Conservation (phyloP, 2,797 vertebrate genomes). For the Pseudochromis fuscus region DNA sequence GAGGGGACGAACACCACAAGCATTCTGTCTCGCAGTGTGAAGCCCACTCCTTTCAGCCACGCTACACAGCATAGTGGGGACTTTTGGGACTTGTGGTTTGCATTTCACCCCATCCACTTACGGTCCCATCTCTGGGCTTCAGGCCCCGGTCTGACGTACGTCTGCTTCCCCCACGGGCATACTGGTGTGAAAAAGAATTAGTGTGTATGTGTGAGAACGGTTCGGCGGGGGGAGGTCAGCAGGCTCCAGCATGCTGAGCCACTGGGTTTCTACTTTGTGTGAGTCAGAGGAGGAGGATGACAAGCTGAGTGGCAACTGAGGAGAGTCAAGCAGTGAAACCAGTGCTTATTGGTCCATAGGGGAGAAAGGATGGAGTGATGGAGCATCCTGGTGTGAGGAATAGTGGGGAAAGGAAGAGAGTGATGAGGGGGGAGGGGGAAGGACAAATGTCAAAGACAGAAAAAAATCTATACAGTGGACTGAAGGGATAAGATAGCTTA, state of each 20-base stretch:
- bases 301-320: slow-evolving; percentile 55
- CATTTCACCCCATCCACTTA: slow-evolving; percentile 8
- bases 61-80: slow-evolving; percentile 27
- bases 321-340: slow-evolving; percentile 52
- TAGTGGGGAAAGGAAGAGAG: slow-evolving; percentile 1
- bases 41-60: slow-evolving; percentile 45
- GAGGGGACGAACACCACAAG: slow-evolving; percentile 38
- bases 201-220: slow-evolving; percentile 24
- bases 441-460: slow-evolving; percentile 20
- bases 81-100: slow-evolving; percentile 40
- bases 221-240: slow-evolving; percentile 15
- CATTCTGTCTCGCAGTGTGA: slow-evolving; percentile 56
- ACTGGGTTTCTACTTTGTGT: slow-evolving; percentile 39
- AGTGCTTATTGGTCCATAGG: slow-evolving; percentile 68
- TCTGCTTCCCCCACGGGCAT: slow-evolving; percentile 16
- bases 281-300: slow-evolving; percentile 58
- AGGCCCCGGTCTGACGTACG: slow-evolving; percentile 23
- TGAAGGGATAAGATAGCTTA: slow-evolving; percentile 7
- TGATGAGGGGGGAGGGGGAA: neutral
- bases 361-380: slow-evolving; percentile 40
- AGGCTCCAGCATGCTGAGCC: slow-evolving; percentile 40
- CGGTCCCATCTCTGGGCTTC: slow-evolving; percentile 15
- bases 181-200: slow-evolving; percentile 26
- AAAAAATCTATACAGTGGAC: slow-evolving; percentile 10
- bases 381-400: slow-evolving; percentile 31